Evolutionary conservation across 1,140 invertebrate species (phyloP), one percentile per base, ranked within the genome.

Genomic region (Papilio glaucus): DNA sequence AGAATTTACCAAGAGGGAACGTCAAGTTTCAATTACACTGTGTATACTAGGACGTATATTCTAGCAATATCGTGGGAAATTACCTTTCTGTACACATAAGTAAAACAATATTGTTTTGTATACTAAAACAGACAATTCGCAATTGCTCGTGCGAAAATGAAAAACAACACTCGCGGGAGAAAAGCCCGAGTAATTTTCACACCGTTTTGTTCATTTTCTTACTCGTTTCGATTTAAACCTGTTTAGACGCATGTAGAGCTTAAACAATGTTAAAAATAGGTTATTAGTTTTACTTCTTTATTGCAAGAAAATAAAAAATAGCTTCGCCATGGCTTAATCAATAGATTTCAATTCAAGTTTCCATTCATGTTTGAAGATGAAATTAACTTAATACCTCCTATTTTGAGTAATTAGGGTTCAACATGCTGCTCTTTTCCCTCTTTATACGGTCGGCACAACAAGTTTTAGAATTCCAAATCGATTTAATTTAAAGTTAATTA

Each of bases 111-210:
- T 4, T 4, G 24, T 57, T 18, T 57, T 57, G 10, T 26, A 21
- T 57, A 57, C 10, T 57, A 24, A 18, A 24, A 10, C 4, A 21
- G 24, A 57, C 49, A 57, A 57, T 57, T 57, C 0, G 10, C 49
- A 18, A 53, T 57, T 26, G 49, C 21, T 57, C 49, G 49, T 57
- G 49, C 49, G 49, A 57, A 57, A 57, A 57, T 57, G 49, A 57
- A 57, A 53, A 53, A 53, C 49, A 53, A 53, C 49, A 53, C 49
- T 53, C 18, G 49, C 49, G 49, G 18, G 49, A 53, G 49, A 53
- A 53, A 57, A 57, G 21, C 49, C 18, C 8, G 49, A 13, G 49
- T 57, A 53, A 53, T 53, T 26, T 57, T 57, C 49, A 57, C 21
- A 57, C 21, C 10, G 13, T 26, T 57, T 57, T 24, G 21, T 57